Base-by-base conservation (phyloP, 2,113 vertebrate genomes). In the Motacilla tschutschensis region DNA sequence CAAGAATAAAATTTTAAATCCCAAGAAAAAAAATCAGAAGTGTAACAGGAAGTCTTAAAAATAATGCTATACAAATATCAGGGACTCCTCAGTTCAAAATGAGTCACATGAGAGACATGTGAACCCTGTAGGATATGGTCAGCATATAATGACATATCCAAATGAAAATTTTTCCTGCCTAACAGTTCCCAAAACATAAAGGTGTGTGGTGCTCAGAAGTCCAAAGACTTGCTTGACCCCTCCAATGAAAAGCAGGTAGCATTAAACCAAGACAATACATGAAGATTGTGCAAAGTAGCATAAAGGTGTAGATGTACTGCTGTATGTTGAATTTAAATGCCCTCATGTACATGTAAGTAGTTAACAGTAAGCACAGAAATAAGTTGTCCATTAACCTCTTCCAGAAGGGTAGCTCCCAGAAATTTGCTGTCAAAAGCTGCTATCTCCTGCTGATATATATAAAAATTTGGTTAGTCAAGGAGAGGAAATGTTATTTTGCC, bases 51-150 rank as follows among this genome's bases (percentile, higher is more conserved):
- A 79, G 9, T 35, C 9, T 66, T 54, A 46, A 55, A 86, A 81
- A 44, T 22, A 71, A 54, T 26, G 12, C 2, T 6, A 24, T 63
- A 51, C 16, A 55, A 63, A 21, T 20, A 59, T 38, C 4, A 47
- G 43, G 59, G 3, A 3, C 5, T 79, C 0, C 14, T 58, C 17
- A 66, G 29, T 15, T 21, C 40, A 40, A 41, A 59, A 55, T 0
- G 0, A 67, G 18, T 29, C 3, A 9, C 12, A 17, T 2, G 1
- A 63, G 31, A 63, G 14, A 38, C 2, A 6, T 18, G 25, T 21
- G 73, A 25, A 54, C 15, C 18, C 9, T 53, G 12, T 40, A 84
- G 17, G 13, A 64, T 7, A 41, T 9, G 21, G 31, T 25, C 25
- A 79, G 1, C 21, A 36, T 35, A n/a, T n/a, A n/a, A n/a, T n/a